Evolutionary conservation across 2,797 vertebrate species (phyloP).

Genomic region (Selene dorsalis): DNA sequence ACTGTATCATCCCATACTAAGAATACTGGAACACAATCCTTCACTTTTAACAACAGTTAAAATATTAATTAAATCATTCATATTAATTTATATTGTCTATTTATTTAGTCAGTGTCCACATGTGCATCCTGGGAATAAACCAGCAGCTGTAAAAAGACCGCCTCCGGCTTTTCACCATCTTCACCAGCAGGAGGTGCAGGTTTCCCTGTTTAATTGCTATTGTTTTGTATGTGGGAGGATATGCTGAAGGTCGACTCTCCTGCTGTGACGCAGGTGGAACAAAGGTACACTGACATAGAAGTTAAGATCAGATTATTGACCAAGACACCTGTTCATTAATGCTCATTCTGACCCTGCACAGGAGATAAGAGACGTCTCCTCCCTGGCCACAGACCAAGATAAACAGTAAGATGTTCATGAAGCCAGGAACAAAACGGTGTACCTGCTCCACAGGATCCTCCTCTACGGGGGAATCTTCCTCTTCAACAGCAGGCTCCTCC

Average conservation of each 20-base stretch:
- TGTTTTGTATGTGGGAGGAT: background rate
- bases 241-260: background rate
- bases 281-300: background rate
- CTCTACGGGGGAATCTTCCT: constrained; percentile 42
- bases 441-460: constrained; percentile 51
- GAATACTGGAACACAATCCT: too few relatives aligned
- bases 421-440: background rate
- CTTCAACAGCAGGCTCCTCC: constrained; percentile 60
- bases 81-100: too few relatives aligned
- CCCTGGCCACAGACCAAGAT: too few relatives aligned
- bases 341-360: background rate
- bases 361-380: too few relatives aligned
- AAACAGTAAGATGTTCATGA: background rate
- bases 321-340: background rate
- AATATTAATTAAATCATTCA: too few relatives aligned
- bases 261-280: background rate
- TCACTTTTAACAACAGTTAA: too few relatives aligned
- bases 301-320: background rate
- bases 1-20: too few relatives aligned
- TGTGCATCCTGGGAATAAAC: background rate
- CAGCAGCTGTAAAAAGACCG: background rate
- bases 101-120: too few relatives aligned
- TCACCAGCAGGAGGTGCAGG: background rate
- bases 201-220: background rate
- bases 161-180: background rate